These are phyloP conservation scores for Esox niger DNA, from an alignment of 2,113 vertebrate genomes.

Conservation along the genomic window DNA sequence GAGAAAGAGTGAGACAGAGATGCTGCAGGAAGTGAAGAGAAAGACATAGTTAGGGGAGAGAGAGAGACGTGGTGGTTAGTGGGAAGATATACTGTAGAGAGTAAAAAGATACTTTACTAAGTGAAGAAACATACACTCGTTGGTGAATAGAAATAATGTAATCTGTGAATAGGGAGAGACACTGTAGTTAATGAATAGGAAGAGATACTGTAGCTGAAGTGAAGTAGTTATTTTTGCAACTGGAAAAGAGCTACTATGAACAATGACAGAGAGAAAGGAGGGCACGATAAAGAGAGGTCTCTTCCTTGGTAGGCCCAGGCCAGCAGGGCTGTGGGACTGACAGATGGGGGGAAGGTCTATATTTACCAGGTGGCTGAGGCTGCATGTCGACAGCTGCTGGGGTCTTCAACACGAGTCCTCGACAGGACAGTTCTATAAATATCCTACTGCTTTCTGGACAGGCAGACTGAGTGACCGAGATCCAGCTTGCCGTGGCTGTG, in stretches of 20 bases:
- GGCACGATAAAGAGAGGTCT: neutral
- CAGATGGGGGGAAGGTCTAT: neutral
- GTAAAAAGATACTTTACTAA: too few relatives aligned
- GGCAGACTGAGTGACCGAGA: neutral
- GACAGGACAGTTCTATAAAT: constrained; percentile 55
- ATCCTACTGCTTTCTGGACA: constrained; percentile 19
- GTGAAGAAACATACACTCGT: too few relatives aligned
- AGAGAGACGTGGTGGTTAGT: too few relatives aligned
- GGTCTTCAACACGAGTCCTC: constrained; percentile 28
- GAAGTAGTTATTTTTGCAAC: neutral
- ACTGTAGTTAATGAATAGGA: too few relatives aligned
- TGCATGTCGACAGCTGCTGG: constrained; percentile 16
- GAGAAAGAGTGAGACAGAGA: neutral
- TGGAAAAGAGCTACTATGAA: constrained; percentile 3
- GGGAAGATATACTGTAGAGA: too few relatives aligned
- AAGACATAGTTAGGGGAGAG: too few relatives aligned
- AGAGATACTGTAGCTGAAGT: neutral
- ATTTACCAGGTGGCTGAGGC: constrained; percentile 8
- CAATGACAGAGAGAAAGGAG: neutral
- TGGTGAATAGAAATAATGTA: too few relatives aligned
- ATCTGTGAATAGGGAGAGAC: too few relatives aligned
- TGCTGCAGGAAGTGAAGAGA: too few relatives aligned
- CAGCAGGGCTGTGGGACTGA: neutral
- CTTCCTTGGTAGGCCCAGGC: neutral
- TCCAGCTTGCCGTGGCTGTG: neutral